Base-by-base conservation (phyloP, 2,113 vertebrate genomes). In the Balaenoptera acutorostrata region DNA sequence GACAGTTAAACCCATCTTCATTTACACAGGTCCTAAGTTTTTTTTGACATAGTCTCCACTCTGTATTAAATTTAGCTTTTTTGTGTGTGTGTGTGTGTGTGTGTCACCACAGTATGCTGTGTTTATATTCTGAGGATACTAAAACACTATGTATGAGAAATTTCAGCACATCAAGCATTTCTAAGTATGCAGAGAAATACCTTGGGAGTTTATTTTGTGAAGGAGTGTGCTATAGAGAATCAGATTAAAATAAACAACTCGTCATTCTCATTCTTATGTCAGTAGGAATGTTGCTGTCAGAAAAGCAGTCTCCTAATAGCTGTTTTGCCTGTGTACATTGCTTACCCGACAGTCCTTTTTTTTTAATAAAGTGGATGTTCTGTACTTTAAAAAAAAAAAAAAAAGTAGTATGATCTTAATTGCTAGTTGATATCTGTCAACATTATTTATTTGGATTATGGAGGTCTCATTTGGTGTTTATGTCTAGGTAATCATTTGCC, bases 191-290 rank as follows among this genome's bases (percentile, higher is more conserved):
- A 74, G 52, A 64, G 75, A 82, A 72, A 52, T 96, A 41, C 29
- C 71, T 68, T 59, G 78, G 36, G 68, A 93, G 57, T 89, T 93
- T 61, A 88, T 88, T 81, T 97, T 96, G 61, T 96, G 61, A 83
- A 77, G 12, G 61, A 83, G 36, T 77, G 6, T 90, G 39, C 33
- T 82, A 11, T 69, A 77, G 41, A 63, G 55, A 96, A 91, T 92
- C 21, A 69, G 49, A 80, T 87, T 92, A 63, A 91, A 96, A 72
- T 88, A 96, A 92, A 90, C 80, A 97, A 29, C 12, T 91, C 39
- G 8, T 63, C 61, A 82, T 95, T 95, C 25, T 95, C 23, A 78
- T 96, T 95, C 10, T 97, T 33, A 0, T 44, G 71, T 95, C 57
- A 84, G 46, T 80, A 29, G 17, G 18, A 96, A 68, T 90, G 13